phyloP scores from a whole-genome alignment of 2,113 vertebrate species.

The Actenoides lindsayi region DNA sequence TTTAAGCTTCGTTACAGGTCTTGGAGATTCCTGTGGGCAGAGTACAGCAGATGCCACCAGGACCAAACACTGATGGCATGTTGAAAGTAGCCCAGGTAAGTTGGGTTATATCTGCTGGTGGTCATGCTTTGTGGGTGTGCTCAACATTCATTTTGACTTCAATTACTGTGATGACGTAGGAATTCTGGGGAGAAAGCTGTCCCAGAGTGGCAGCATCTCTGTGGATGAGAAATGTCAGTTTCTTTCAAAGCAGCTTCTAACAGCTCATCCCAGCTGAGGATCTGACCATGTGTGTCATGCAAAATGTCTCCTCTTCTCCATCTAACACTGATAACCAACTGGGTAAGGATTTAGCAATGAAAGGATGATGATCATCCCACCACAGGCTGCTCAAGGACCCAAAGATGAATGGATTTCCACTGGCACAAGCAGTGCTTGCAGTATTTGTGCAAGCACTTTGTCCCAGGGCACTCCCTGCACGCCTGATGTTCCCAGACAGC shows the following conservation, averaged over 20 bases:
- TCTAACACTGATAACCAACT: neutral
- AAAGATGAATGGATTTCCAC: neutral
- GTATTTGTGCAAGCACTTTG: neutral
- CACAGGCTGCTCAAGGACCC: neutral
- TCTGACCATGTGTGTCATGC: neutral
- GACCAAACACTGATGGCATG: neutral
- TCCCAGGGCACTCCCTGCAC: neutral
- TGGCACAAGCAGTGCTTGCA: neutral
- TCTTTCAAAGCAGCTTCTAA: neutral
- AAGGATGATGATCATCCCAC: neutral
- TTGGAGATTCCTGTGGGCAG: neutral
- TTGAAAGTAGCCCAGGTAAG: neutral
- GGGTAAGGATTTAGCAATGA: neutral
- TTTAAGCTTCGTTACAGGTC: fast-evolving
- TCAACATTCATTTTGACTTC: neutral
- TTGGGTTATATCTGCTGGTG: too few species aligned
- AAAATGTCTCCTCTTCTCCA: neutral
- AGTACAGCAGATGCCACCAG: neutral
- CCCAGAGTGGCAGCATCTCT: neutral
- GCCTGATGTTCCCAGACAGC: neutral
- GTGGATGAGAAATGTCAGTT: neutral
- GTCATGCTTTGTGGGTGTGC: neutral
- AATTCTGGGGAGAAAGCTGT: neutral
- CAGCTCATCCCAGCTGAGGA: neutral
- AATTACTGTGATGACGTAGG: neutral